Base-by-base conservation (phyloP, 92 coral and sea anemone species). In the Epizoanthus ramosus region DNA sequence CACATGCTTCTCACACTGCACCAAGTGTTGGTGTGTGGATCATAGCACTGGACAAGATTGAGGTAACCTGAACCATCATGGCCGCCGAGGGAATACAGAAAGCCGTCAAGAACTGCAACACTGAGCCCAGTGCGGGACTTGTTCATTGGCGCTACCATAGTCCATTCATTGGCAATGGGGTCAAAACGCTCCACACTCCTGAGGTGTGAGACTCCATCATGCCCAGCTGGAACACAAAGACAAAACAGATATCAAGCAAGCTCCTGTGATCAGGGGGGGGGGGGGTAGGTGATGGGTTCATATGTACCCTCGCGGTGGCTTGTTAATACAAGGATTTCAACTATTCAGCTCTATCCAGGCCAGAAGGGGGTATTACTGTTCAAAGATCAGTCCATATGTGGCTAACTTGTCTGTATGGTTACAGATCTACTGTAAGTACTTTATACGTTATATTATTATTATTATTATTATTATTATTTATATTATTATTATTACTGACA, bases 111-210 rank as follows among this genome's bases (percentile, higher is more conserved):
- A 52, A 90, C 96, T 3, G 92, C 90, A 4, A 94, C 98, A 81
- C 95, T 92, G 22, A 94, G 83, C 21, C 98, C 98, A 21, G 98
- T 94, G 22, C 96, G 88, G 33, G 98, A 92, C 12, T 89, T 88
- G 75, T 83, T 88, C 92, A 94, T 92, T 41, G 98, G 98, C 4
- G 91, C 85, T 18, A 92, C 95, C 91, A 87, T 92, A 0, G 96
- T 84, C 98, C 98, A 94, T 67, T 94, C 98, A 88, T 93, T 94
- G 57, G 98, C 80, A 24, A 94, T 84, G 41, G 98, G 98, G 63
- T 94, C 94, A 81, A 94, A 94, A 16, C 94, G 86, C 71, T 94
- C 98, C 35, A 94, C 98, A 85, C 96, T 92, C 60, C 96, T 74
- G 57, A 94, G 83, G 77, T 94, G 98, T 33, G 92, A 92, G 35